phyloP scores from a whole-genome alignment of 2,797 vertebrate genomes.

The Halcyon smyrnensis region DNA sequence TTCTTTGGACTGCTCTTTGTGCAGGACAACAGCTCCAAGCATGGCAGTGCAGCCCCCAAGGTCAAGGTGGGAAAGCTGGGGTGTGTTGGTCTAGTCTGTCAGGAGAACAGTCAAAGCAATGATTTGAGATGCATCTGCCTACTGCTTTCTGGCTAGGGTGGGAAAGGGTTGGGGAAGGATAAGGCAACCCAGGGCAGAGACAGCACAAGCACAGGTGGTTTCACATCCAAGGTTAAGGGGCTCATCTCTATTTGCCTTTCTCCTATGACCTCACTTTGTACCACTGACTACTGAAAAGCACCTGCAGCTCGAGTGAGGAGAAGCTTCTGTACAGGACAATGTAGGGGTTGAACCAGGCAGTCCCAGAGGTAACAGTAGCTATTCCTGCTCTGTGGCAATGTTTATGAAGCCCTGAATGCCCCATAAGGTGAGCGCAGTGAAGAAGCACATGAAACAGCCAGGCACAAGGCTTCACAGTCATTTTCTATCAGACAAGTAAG shows the following conservation, averaged over 20 bases:
- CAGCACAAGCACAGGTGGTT: background rate
- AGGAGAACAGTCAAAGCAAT: background rate
- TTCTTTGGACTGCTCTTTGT: background rate
- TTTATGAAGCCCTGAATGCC: background rate
- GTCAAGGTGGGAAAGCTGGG: background rate
- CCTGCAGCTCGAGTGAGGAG: background rate
- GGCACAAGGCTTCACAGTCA: background rate
- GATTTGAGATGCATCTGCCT: background rate
- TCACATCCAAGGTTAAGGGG: background rate
- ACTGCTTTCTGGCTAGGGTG: background rate
- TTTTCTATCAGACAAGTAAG: background rate
- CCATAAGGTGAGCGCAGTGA: background rate
- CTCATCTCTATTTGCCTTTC: background rate
- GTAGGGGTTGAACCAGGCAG: background rate
- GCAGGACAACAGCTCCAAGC: background rate
- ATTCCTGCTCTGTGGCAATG: background rate
- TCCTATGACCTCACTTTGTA: background rate
- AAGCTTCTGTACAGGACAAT: background rate
- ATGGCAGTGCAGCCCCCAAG: background rate
- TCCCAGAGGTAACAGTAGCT: background rate
- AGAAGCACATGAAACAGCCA: background rate
- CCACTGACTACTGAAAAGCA: background rate
- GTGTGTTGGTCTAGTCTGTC: background rate
- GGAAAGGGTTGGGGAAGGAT: background rate
- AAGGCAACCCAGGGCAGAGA: background rate